Evolutionary conservation across 1,140 invertebrate genomes (phyloP), one percentile per base, ranked within the genome.

Genomic region (Phymastichus coffea): DNA sequence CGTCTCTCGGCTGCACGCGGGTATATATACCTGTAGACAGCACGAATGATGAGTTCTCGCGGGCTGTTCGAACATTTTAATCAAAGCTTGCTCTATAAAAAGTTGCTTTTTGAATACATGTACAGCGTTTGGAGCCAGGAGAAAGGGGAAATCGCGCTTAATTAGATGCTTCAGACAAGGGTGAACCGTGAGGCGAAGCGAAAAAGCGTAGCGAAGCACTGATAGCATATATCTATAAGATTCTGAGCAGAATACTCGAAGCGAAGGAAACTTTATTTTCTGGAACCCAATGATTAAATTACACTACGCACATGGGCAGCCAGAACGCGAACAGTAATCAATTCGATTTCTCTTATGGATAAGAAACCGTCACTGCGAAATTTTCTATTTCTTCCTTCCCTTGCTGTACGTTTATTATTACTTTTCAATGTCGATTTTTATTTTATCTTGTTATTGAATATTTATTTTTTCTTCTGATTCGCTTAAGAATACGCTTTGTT

Each of bases 261-360:
- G 15, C 2, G 25, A 28, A n/a, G 25, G 15, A 38, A 48, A 48
- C 44, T 57, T 47, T 57, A 47, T 47, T 47, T 57, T 40, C 54
- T 38, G 7, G 43, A 22, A 48, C 14, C 22, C 30, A 28, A n/a
- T 57, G 30, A 57, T 57, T 57, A 47, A 57, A 57, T 57, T 57
- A 57, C 15, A 38, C n/a, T 20, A 10, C 15, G 30, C 28, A 7
- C 30, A 25, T 30, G 20, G 25, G n/a, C n/a, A n/a, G n/a, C 20
- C 28, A 35, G 19, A 55, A 55, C 53, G 41, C 14, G 20, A 20
- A 25, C 20, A 8, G n/a, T 26, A 54, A 46, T 37, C 28, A 46
- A 55, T 55, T 55, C 51, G 20, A 55, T 55, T 44, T 55, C 53
- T 46, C 25, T 35, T 41, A 44, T 25, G 12, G 15, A 43, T 41